Base-by-base conservation (phyloP, 2,113 vertebrate genomes). In the Austrofundulus limnaeus region DNA sequence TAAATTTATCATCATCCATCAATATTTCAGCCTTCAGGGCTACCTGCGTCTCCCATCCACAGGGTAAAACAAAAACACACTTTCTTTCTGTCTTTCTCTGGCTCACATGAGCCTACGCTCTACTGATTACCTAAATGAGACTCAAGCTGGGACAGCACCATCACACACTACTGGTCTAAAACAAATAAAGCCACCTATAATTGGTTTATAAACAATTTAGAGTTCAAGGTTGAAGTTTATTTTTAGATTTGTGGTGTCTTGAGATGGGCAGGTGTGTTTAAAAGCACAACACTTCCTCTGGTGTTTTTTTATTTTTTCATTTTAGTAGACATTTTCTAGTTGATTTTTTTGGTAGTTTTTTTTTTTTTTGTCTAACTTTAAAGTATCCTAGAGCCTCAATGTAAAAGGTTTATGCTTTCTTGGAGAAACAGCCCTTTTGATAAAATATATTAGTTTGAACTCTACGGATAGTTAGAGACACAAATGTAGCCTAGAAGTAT, bases 1-100 rank as follows among this genome's bases (percentile, higher is more conserved):
- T 89, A 31, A 81, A 84, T 92, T 81, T 88, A 87, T 87, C 69
- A 90, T 89, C 50, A 64, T 70, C 74, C 85, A 91, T 92, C 77
- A 85, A 89, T 90, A 89, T 89, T 92, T 90, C 55, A 90, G 55
- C 60, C 78, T 75, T 60, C 38, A 28, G 57, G 70, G 69, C 61
- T 65, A 89, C 85, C 83, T 87, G 81, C 77, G 52, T 73, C 63
- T 73, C 25, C 78, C 41, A 56, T 77, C 76, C 56, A 39, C 25
- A 54, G 75, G 70, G 72, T 72, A 70, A 50, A 60, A 84, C 56
- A 80, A 87, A 85, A 79, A 75, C 48, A 67, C 43, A 71, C 46
- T 67, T 43, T 48, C n/a, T n/a, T n/a, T n/a, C n/a, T n/a, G 45
- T 15, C 42, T 67, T 7, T 66, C 51, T 75, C 25, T 56, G 47